Percentiles rank a stretch among this genome's conserved stretches.
Conservation (phyloP, 2,888 invertebrate species). For the Adelphocoris suturalis region DNA sequence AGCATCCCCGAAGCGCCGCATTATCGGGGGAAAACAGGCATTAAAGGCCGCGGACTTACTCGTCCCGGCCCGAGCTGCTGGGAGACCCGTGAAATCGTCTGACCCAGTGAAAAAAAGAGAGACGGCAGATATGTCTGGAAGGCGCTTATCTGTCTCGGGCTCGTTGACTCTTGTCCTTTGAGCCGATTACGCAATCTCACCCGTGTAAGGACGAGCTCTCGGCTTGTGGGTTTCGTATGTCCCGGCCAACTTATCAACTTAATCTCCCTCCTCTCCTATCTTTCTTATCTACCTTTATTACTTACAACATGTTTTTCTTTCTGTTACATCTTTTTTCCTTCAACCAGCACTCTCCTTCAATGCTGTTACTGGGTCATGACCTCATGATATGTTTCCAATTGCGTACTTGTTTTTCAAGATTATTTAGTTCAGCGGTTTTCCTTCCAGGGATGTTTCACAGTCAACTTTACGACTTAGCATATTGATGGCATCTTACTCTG, state of each 20-base stretch:
- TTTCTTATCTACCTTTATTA: neutral
- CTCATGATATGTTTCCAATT: too few relatives aligned
- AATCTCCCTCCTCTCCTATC: neutral
- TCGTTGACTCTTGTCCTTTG: constrained; percentile 54
- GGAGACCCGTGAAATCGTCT: constrained; percentile 17
- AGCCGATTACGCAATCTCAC: constrained; percentile 51
- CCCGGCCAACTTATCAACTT: constrained; percentile 1
- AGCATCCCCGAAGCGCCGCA: neutral
- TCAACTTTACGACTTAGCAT: too few relatives aligned
- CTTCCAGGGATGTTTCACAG: too few relatives aligned
- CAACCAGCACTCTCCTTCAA: too few relatives aligned
- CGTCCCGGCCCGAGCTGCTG: neutral
- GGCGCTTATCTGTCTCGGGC: constrained; percentile 24
- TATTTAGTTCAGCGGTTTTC: too few relatives aligned
- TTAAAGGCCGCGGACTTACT: constrained; percentile 23
- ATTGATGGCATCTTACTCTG: too few relatives aligned
- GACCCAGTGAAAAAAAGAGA: constrained; percentile 26
- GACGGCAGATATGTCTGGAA: constrained; percentile 2
- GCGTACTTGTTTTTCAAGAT: too few relatives aligned
- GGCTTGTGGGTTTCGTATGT: constrained; percentile 38
- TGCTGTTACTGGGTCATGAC: too few relatives aligned
- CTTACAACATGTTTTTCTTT: neutral
- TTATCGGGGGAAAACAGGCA: constrained; percentile 13
- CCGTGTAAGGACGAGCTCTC: constrained; percentile 49
- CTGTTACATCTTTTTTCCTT: too few relatives aligned